Evolutionary conservation across 2,113 vertebrate species (phyloP).

Genomic region (Pyrgilauda ruficollis): DNA sequence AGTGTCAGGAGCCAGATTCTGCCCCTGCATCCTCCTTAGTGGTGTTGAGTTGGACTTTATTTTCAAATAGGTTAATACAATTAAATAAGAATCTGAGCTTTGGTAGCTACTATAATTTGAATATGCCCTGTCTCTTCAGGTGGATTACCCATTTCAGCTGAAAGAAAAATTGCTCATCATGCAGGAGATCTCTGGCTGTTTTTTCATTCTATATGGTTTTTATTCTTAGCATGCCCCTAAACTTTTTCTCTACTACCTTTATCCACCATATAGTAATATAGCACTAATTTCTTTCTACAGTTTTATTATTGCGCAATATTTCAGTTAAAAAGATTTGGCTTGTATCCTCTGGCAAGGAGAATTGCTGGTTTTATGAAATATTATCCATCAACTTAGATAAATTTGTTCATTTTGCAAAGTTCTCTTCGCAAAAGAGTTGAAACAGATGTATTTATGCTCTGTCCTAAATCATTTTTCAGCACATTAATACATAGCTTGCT

Average conservation of each 20-base stretch:
- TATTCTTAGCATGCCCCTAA: not conserved
- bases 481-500: not conserved
- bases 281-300: conserved; percentile 24
- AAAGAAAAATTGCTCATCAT: not conserved
- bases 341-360: conserved; percentile 31
- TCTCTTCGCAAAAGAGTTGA: conserved; percentile 19
- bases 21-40: not conserved
- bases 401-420: conserved; percentile 43
- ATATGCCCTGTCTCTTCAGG: rapidly evolving
- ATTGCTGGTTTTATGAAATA: conserved; percentile 58
- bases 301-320: conserved; percentile 45
- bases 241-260: not conserved
- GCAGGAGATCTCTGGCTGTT: not conserved
- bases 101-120: not conserved
- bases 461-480: conserved; percentile 16
- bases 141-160: not conserved
- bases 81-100: not conserved
- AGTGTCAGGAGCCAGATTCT: not conserved
- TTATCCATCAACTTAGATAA: conserved; percentile 52
- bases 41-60: not conserved
- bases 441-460: conserved; percentile 29
- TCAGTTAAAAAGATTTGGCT: conserved; percentile 39
- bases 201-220: not conserved
- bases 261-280: not conserved
- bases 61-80: not conserved